Conservation (phyloP, 2,888 invertebrate species). For the Thecophora atra region DNA sequence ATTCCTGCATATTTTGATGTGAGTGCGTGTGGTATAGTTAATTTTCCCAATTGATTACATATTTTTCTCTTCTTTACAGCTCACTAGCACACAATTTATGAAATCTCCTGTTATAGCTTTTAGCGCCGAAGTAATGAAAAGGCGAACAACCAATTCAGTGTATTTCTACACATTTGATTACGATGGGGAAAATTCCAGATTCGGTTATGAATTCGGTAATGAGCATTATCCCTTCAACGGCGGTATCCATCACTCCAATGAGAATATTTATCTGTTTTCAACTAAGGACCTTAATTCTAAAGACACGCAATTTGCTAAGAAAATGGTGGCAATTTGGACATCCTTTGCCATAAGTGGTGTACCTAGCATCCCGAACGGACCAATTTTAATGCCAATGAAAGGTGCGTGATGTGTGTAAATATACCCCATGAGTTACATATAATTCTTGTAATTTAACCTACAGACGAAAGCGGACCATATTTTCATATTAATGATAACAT, state of each 20-base stretch:
- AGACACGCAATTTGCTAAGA: slow-evolving; percentile 64
- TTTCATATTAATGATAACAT: slow-evolving; percentile 56
- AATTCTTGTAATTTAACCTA: not conserved
- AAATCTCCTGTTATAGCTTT: slow-evolving; percentile 67
- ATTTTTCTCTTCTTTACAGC: slow-evolving; percentile 44
- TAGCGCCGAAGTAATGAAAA: slow-evolving; percentile 53
- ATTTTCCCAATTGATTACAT: not conserved
- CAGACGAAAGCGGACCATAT: slow-evolving; percentile 61
- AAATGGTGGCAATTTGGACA: slow-evolving; percentile 67
- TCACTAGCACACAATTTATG: slow-evolving; percentile 55
- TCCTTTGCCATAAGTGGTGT: slow-evolving; percentile 62
- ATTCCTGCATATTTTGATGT: slow-evolving; percentile 68
- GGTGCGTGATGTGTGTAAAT: slow-evolving; percentile 41
- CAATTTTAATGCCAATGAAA: slow-evolving; percentile 43
- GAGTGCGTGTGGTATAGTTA: too few species aligned
- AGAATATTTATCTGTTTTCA: slow-evolving; percentile 70
- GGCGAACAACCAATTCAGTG: slow-evolving; percentile 55
- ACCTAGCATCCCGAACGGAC: slow-evolving; percentile 47
- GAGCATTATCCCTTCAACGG: slow-evolving; percentile 67
- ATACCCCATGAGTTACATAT: not conserved
- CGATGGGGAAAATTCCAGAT: slow-evolving; percentile 64
- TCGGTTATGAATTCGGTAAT: slow-evolving; percentile 65
- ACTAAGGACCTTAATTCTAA: slow-evolving; percentile 61
- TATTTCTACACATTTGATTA: slow-evolving; percentile 69
- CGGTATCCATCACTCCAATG: slow-evolving; percentile 71